A percentile compares a stretch with the other conserved stretches of the same genome.
These are phyloP conservation scores for Clarias pachynema DNA, from an alignment of 2,797 vertebrate genomes.

Conservation along the genomic window DNA sequence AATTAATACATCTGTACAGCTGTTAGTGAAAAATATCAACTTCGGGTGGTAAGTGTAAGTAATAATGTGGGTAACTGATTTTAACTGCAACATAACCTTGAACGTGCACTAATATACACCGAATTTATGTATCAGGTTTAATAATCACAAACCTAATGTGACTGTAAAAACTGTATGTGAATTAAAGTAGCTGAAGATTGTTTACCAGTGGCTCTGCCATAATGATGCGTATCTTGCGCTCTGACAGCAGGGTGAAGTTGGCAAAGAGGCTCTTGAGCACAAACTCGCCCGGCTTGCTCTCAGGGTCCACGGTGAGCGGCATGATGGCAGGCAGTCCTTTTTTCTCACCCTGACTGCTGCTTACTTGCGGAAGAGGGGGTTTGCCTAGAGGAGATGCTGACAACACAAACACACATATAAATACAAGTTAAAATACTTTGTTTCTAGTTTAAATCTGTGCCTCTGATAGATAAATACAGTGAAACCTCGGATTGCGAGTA, in stretches of 20 bases:
- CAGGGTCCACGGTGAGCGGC: slow-evolving; percentile 91
- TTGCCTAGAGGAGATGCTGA: slow-evolving; percentile 90
- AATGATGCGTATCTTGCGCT: slow-evolving; percentile 95
- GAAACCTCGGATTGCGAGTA: no score
- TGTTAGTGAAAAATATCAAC: background rate
- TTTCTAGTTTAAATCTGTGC: background rate
- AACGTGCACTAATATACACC: background rate
- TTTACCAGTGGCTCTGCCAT: slow-evolving; percentile 98
- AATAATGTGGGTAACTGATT: no score
- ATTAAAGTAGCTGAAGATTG: slow-evolving; percentile 31
- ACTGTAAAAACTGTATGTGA: background rate
- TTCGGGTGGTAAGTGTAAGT: background rate
- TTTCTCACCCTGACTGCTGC: slow-evolving; percentile 84
- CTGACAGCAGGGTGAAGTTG: slow-evolving; percentile 90
- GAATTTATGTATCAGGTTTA: background rate
- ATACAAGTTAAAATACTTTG: slow-evolving; percentile 23
- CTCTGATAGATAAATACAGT: no score
- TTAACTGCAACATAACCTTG: background rate
- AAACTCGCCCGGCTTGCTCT: slow-evolving; percentile 96
- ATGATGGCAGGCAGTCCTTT: slow-evolving; percentile 90
- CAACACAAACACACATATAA: slow-evolving; percentile 41
- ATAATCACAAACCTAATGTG: background rate
- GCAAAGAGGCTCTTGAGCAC: slow-evolving; percentile 96
- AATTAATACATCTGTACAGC: no score
- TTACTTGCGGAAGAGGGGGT: slow-evolving; percentile 84